Percentiles rank a stretch among this genome's conserved stretches.
Evolutionary conservation across 2,113 vertebrate genomes (phyloP).

Genomic region (Aegithalos caudatus): DNA sequence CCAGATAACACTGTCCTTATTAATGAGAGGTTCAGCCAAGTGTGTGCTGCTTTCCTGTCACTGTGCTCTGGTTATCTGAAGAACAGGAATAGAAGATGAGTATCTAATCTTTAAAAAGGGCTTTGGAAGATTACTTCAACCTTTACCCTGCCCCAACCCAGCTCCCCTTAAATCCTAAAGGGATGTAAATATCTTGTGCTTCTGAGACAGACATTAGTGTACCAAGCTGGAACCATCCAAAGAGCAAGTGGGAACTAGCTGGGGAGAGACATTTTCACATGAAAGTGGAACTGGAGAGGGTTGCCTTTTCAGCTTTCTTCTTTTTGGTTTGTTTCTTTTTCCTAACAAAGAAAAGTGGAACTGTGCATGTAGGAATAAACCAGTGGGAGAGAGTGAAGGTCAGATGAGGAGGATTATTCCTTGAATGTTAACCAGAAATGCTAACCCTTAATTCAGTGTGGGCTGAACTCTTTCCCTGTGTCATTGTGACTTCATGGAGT

Average conservation of each 20-base stretch:
- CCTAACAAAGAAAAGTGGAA: neutral
- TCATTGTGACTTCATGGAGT: neutral
- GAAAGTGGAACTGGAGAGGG: neutral
- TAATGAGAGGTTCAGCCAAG: conserved; percentile 21
- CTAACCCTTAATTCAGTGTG: neutral
- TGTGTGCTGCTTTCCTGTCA: neutral
- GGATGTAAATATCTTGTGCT: conserved; percentile 3
- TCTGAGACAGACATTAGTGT: neutral
- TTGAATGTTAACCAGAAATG: neutral
- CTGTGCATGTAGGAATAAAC: neutral
- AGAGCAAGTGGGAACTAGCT: neutral
- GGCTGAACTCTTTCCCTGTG: neutral
- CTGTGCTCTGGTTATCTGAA: conserved; percentile 11
- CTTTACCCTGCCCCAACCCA: neutral
- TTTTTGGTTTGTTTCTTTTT: neutral
- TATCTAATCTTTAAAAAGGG: conserved; percentile 23
- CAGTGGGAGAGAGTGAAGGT: neutral
- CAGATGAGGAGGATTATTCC: neutral
- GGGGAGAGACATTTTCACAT: neutral
- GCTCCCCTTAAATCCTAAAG: neutral
- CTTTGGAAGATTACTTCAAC: conserved; percentile 35
- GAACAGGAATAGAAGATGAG: neutral
- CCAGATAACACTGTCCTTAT: neutral
- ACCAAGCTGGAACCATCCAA: neutral
- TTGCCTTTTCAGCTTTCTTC: neutral